phyloP scores from a whole-genome alignment of 2,113 vertebrate species.

The Plectropomus leopardus region DNA sequence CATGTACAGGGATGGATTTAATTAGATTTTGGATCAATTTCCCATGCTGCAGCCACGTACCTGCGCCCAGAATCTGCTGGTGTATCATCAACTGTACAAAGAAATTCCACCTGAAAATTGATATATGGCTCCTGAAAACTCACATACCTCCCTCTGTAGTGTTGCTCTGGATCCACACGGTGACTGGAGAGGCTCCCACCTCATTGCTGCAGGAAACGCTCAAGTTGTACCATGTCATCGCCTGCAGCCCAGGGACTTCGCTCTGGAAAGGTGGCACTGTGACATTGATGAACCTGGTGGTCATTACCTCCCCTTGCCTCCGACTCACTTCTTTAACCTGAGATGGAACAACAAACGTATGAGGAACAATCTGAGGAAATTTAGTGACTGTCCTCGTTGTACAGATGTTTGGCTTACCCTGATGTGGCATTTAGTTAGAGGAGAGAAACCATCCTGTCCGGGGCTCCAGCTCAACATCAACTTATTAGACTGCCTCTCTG shows the following conservation, averaged over 20 bases:
- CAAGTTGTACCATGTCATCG: slow-evolving; percentile 89
- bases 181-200: slow-evolving; percentile 86
- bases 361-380: accelerated
- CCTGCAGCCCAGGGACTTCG: slow-evolving; percentile 86
- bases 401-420: slow-evolving; percentile 82
- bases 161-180: slow-evolving; percentile 87
- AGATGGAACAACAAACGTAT: accelerated
- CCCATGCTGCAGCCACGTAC: not conserved
- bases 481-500: slow-evolving; percentile 82
- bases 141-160: slow-evolving; percentile 93
- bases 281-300: slow-evolving; percentile 77
- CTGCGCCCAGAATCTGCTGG: not conserved
- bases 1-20: not conserved
- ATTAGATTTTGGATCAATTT: not conserved
- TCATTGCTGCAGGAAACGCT: slow-evolving; percentile 93
- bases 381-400: not conserved
- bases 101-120: not conserved
- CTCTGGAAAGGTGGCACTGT: slow-evolving; percentile 87
- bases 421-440: slow-evolving; percentile 86
- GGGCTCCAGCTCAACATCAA: slow-evolving; percentile 90
- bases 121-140: not conserved
- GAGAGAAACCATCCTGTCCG: slow-evolving; percentile 91
- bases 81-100: not conserved
- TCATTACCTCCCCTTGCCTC: slow-evolving; percentile 74
- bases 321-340: slow-evolving; percentile 87